These are phyloP conservation scores for Vombatus ursinus DNA, from an alignment of 2,113 vertebrate genomes.

Conservation along the genomic window DNA sequence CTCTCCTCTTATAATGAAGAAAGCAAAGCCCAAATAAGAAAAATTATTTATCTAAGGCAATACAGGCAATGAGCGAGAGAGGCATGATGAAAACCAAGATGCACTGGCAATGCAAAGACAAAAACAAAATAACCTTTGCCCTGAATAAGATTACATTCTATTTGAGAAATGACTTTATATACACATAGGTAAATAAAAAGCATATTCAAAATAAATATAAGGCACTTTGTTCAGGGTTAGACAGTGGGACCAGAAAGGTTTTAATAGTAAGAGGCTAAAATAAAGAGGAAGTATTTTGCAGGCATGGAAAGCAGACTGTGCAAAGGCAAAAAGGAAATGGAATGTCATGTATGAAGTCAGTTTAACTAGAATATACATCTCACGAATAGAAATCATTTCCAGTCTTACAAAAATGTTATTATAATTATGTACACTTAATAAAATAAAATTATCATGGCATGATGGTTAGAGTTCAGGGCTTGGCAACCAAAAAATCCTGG, in stretches of 20 bases:
- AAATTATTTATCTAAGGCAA: background rate
- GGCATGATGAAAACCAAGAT: background rate
- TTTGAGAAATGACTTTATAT: background rate
- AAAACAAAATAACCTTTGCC: background rate
- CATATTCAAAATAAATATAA: background rate
- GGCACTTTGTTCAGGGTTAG: background rate
- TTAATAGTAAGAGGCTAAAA: background rate
- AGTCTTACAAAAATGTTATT: background rate
- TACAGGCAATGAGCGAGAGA: background rate
- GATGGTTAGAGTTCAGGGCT: background rate
- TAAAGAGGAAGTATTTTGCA: background rate
- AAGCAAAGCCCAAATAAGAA: background rate
- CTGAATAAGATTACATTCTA: background rate
- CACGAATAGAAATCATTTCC: background rate
- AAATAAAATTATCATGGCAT: background rate
- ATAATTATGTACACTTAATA: background rate
- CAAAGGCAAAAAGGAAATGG: background rate
- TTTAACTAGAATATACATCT: background rate
- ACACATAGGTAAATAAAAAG: background rate
- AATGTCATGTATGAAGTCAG: background rate
- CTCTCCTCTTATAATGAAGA: background rate
- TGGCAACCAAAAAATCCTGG: background rate
- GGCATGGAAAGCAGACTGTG: background rate
- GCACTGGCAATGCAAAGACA: background rate
- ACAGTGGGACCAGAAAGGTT: background rate